Conservation (phyloP, 2,797 vertebrate species). For the Hydrocynus forskahlii region DNA sequence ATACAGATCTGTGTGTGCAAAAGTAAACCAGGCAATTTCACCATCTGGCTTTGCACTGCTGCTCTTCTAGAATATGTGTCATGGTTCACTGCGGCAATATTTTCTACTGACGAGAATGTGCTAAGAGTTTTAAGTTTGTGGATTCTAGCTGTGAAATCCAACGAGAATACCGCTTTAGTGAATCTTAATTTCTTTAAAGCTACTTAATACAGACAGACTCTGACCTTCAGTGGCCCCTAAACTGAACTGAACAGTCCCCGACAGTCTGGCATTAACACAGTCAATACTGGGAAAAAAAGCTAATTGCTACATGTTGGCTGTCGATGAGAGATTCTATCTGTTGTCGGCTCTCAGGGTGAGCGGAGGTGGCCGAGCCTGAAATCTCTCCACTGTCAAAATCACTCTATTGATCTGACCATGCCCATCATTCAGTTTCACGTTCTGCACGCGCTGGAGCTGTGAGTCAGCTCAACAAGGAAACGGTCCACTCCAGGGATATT, state of each 20-base stretch:
- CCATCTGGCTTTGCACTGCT: neutral
- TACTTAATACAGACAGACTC: neutral
- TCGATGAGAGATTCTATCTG: slow-evolving; percentile 33
- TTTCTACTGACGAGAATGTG: neutral
- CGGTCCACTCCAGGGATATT: neutral
- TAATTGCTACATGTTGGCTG: slow-evolving; percentile 31
- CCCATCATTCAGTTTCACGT: neutral
- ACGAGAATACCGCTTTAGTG: neutral
- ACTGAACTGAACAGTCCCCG: neutral
- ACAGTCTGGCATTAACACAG: slow-evolving; percentile 7
- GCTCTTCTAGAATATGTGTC: slow-evolving; percentile 9
- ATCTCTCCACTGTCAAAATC: slow-evolving; percentile 32
- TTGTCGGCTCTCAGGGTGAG: slow-evolving; percentile 16
- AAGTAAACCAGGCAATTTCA: neutral
- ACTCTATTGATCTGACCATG: slow-evolving; percentile 34
- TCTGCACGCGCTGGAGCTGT: no score
- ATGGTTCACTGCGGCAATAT: neutral
- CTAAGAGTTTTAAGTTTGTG: neutral
- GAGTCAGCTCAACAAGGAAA: neutral
- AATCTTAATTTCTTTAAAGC: neutral
- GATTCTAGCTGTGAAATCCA: neutral
- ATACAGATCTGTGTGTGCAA: neutral
- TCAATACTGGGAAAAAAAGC: neutral
- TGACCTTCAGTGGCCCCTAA: neutral
- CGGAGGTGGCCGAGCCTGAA: slow-evolving; percentile 15